Percentiles rank a stretch among this genome's conserved stretches.
Evolutionary conservation across 92 coral and sea anemone species (phyloP).

Genomic region (Metridium senile): DNA sequence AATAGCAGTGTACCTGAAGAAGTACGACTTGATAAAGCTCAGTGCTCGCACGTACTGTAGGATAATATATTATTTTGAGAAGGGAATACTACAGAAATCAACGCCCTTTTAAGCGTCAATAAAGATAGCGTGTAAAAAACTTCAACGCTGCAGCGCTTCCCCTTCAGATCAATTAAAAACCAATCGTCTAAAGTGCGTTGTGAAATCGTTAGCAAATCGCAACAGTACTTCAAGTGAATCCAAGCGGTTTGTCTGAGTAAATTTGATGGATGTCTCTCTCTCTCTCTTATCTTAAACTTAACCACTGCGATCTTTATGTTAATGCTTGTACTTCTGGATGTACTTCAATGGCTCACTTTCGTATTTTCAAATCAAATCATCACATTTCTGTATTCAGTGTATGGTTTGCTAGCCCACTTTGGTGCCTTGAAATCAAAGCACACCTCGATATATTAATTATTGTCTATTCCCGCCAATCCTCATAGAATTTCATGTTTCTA

Average conservation of each 20-base stretch:
- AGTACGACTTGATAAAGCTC: background rate
- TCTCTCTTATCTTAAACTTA: no score
- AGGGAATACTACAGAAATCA: no score
- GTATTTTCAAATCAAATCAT: background rate
- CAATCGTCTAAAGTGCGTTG: background rate
- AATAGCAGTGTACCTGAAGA: background rate
- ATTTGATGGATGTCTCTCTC: conserved; percentile 7
- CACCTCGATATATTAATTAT: no score
- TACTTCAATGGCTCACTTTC: background rate
- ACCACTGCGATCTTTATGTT: background rate
- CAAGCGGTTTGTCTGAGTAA: background rate
- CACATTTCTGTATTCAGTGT: no score
- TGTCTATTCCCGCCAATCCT: background rate
- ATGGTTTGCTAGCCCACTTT: no score
- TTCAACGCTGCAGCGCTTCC: background rate
- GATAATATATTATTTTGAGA: background rate
- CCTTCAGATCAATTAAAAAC: conserved; percentile 16
- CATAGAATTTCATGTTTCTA: background rate
- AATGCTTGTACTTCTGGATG: background rate
- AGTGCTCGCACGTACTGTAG: background rate
- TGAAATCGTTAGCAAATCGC: conserved; percentile 10
- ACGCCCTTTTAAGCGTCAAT: no score
- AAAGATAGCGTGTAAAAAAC: conserved; percentile 9
- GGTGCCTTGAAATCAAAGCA: background rate
- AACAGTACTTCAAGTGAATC: background rate